phyloP scores from a whole-genome alignment of 1,140 invertebrate species.

The Apis cerana region DNA sequence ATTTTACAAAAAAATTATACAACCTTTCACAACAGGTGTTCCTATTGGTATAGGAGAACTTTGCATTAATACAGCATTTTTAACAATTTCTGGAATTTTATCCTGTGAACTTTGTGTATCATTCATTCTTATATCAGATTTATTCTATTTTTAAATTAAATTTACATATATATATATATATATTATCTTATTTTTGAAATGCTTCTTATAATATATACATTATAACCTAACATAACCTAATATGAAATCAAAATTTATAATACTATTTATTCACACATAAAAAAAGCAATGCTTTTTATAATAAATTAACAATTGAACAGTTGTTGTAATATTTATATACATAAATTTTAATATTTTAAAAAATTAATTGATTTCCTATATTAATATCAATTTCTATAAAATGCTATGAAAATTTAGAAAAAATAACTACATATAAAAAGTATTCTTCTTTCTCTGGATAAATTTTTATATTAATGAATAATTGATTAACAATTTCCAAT shows the following conservation, averaged over 20 bases:
- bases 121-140: constrained; percentile 9
- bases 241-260: not conserved
- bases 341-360: not conserved
- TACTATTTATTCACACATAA: no score
- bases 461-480: no score
- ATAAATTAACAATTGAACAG: not conserved
- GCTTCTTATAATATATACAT: no score
- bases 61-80: constrained; percentile 85
- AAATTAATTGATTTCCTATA: no score
- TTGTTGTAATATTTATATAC: not conserved
- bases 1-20: constrained; percentile 13
- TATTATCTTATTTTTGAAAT: not conserved
- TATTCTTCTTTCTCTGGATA: no score
- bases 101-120: constrained; percentile 44
- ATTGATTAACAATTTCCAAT: no score
- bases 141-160: not conserved
- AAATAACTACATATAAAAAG: no score
- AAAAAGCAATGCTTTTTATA: not conserved
- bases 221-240: constrained; percentile 26
- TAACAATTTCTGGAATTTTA: constrained; percentile 70
- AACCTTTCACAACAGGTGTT: constrained; percentile 85
- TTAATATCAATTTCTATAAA: no score
- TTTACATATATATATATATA: not conserved
- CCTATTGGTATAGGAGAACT: constrained; percentile 84
- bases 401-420: no score